These are phyloP conservation scores for Pardalotus punctatus DNA, from an alignment of 2,113 vertebrate genomes.

Conservation along the genomic window DNA sequence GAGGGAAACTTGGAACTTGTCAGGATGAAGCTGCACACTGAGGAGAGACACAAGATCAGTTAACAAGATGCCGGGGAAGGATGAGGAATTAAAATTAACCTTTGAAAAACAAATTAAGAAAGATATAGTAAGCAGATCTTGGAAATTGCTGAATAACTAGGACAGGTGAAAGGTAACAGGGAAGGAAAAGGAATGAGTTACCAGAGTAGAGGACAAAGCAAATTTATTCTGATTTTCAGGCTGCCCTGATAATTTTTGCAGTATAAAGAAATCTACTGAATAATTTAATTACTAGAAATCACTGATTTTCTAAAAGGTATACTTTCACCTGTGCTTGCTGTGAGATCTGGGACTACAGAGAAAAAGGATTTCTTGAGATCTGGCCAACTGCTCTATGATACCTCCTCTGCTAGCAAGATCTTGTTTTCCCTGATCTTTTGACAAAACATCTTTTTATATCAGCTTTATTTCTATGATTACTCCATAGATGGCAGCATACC, in stretches of 20 bases:
- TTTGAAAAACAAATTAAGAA: background rate
- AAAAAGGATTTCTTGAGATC: background rate
- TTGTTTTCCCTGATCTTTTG: background rate
- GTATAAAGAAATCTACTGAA: background rate
- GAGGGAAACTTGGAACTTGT: background rate
- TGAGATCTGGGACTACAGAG: background rate
- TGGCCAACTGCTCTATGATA: background rate
- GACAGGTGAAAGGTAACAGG: accelerated
- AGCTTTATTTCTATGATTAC: background rate
- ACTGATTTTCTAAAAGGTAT: background rate
- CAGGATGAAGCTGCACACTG: background rate
- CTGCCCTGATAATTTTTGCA: background rate
- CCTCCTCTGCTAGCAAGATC: background rate
- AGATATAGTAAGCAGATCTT: background rate
- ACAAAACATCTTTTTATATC: background rate
- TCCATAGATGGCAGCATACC: constrained; percentile 42
- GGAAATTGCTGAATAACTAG: background rate
- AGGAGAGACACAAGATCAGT: background rate
- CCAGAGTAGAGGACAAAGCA: background rate
- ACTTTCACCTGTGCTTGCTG: background rate
- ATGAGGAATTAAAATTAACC: background rate
- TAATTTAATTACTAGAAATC: background rate
- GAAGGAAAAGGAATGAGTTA: background rate
- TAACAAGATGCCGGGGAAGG: background rate
- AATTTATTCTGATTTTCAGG: background rate